Conservation (phyloP, 2,113 vertebrate species). For the Vanacampus margaritifer region DNA sequence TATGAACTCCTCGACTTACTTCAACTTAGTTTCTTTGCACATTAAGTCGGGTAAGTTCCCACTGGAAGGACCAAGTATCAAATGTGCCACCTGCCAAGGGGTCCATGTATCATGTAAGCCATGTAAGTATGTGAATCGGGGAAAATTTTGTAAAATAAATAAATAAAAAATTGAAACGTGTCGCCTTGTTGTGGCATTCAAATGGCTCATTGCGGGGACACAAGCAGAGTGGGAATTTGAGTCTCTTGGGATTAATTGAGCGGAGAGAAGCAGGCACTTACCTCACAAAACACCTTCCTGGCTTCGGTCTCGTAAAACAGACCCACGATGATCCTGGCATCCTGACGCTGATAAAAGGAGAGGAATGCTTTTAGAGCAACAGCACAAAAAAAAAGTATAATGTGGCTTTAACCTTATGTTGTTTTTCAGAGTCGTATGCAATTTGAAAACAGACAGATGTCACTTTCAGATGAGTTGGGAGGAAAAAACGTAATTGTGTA, state of each 20-base stretch:
- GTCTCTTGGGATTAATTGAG: conserved; percentile 28
- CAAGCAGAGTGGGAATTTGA: conserved; percentile 20
- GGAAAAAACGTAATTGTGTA: too few relatives aligned
- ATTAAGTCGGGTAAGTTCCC: too few relatives aligned
- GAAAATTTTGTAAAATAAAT: too few relatives aligned
- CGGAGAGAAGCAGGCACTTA: conserved; percentile 49
- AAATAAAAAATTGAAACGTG: background rate
- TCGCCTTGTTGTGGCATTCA: conserved; percentile 31
- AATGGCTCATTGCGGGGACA: conserved; percentile 23
- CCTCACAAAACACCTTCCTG: conserved; percentile 95
- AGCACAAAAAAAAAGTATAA: background rate
- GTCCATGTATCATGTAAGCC: too few relatives aligned
- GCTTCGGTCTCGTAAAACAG: conserved; percentile 96
- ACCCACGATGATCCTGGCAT: conserved; percentile 93
- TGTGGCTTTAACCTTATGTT: background rate
- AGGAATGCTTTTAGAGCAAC: conserved; percentile 13
- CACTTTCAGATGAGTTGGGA: too few relatives aligned
- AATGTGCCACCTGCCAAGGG: too few relatives aligned
- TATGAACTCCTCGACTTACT: too few relatives aligned
- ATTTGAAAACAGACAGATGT: too few relatives aligned
- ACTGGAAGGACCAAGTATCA: too few relatives aligned
- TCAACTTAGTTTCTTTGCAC: too few relatives aligned
- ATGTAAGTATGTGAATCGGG: too few relatives aligned
- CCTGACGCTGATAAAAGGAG: conserved; percentile 78
- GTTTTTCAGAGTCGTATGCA: background rate